Conservation (phyloP, 2,797 vertebrate genomes). For the Acipenser transmontanus region DNA sequence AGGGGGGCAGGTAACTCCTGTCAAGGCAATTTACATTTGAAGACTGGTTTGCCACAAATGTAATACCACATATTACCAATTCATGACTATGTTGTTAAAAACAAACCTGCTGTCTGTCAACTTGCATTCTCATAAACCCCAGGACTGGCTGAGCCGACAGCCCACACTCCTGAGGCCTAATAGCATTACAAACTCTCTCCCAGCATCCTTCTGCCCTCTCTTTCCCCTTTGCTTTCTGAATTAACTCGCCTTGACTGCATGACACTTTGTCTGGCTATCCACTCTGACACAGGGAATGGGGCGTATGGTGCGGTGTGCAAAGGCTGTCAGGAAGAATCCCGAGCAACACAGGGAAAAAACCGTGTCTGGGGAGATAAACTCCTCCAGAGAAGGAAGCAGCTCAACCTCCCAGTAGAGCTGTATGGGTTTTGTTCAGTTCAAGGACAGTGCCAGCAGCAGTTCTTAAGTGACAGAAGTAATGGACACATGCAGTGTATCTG, state of each 20-base stretch:
- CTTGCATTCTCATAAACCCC: constrained; percentile 12
- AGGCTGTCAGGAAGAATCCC: constrained; percentile 49
- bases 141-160: constrained; percentile 45
- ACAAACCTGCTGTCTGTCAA: constrained; percentile 42
- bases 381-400: constrained; percentile 46
- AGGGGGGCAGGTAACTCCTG: too few species aligned
- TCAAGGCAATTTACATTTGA: too few species aligned
- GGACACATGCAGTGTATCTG: constrained; percentile 12
- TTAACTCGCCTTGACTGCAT: constrained; percentile 65
- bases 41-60: too few species aligned
- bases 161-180: constrained; percentile 55
- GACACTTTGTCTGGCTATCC: constrained; percentile 51
- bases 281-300: constrained; percentile 36
- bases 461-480: constrained; percentile 26
- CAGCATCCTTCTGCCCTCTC: neutral
- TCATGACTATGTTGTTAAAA: neutral
- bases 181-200: constrained; percentile 43
- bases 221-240: constrained; percentile 45
- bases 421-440: constrained; percentile 48
- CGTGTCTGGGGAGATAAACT: constrained; percentile 54
- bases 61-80: neutral
- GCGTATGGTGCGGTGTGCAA: constrained; percentile 44
- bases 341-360: constrained; percentile 48
- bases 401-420: constrained; percentile 28
- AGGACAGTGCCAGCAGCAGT: constrained; percentile 35